Conservation (phyloP, 2,797 vertebrate species). For the Argyrosomus regius region DNA sequence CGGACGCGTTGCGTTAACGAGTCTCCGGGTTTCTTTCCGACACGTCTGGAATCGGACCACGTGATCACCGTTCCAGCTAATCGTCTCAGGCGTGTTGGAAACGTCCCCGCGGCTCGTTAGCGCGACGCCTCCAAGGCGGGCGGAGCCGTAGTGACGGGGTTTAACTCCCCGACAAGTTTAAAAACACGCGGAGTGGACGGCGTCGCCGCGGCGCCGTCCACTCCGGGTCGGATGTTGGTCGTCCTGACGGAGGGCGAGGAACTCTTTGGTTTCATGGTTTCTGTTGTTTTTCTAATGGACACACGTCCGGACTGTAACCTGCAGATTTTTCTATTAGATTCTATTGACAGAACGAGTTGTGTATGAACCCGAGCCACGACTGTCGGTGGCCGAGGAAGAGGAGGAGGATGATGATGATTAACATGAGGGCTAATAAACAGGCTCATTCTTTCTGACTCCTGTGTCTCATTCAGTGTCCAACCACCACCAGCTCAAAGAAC, state of each 20-base stretch:
- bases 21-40: constrained; percentile 3
- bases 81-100: constrained; percentile 27
- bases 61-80: not conserved
- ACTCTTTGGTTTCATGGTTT: constrained; percentile 72
- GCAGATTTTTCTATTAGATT: constrained; percentile 83
- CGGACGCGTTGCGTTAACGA: constrained; percentile 5
- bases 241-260: constrained; percentile 36
- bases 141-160: constrained; percentile 46
- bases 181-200: constrained; percentile 24
- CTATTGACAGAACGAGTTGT: constrained; percentile 76
- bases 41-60: constrained; percentile 40
- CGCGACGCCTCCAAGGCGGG: constrained; percentile 17
- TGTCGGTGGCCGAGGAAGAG: constrained; percentile 71
- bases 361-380: constrained; percentile 74
- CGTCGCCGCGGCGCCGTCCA: not conserved
- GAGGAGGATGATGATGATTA: constrained; percentile 70
- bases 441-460: constrained; percentile 77
- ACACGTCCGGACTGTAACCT: constrained; percentile 78
- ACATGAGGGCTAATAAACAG: constrained; percentile 82
- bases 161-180: constrained; percentile 5
- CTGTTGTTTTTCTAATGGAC: constrained; percentile 80
- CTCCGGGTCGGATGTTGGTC: constrained; percentile 46
- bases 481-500: no score
- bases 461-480: constrained; percentile 36
- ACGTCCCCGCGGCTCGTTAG: constrained; percentile 5